Conservation (phyloP, 2,888 invertebrate species). For the Drosophila lutescens region DNA sequence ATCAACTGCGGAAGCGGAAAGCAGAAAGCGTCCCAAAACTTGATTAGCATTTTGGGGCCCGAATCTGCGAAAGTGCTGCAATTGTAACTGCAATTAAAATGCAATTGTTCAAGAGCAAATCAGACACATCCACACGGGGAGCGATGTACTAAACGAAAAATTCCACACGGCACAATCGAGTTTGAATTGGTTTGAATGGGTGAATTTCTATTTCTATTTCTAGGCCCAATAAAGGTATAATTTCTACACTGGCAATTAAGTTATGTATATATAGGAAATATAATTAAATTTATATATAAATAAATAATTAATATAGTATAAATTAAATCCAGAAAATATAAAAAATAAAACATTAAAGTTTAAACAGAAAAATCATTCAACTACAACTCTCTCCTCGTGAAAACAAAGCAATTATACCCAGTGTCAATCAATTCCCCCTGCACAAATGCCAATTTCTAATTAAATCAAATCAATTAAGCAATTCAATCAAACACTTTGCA, state of each 20-base stretch:
- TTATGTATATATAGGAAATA: too few species aligned
- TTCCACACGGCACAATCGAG: constrained; percentile 9
- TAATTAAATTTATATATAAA: too few species aligned
- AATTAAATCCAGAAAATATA: too few species aligned
- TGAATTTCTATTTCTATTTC: constrained; percentile 12
- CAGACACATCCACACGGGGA: constrained; percentile 7
- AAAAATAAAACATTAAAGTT: neutral
- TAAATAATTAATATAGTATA: too few species aligned
- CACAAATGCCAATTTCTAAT: constrained; percentile 6
- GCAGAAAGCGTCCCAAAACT: constrained; percentile 38
- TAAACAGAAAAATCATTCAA: neutral
- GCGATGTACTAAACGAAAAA: constrained; percentile 16
- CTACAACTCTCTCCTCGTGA: neutral
- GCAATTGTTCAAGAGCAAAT: constrained; percentile 40
- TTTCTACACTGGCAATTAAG: neutral
- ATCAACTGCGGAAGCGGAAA: constrained; percentile 42
- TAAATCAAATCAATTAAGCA: constrained; percentile 9
- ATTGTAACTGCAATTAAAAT: constrained; percentile 52
- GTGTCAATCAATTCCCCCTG: neutral
- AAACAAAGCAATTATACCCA: neutral
- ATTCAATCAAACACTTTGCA: constrained; percentile 4
- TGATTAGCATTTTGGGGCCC: constrained; percentile 40
- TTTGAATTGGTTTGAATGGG: constrained; percentile 32
- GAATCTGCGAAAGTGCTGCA: constrained; percentile 29
- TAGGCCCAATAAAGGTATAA: constrained; percentile 31